phyloP scores from a whole-genome alignment of 2,888 invertebrate genomes.

The Drosophila neutralis region DNA sequence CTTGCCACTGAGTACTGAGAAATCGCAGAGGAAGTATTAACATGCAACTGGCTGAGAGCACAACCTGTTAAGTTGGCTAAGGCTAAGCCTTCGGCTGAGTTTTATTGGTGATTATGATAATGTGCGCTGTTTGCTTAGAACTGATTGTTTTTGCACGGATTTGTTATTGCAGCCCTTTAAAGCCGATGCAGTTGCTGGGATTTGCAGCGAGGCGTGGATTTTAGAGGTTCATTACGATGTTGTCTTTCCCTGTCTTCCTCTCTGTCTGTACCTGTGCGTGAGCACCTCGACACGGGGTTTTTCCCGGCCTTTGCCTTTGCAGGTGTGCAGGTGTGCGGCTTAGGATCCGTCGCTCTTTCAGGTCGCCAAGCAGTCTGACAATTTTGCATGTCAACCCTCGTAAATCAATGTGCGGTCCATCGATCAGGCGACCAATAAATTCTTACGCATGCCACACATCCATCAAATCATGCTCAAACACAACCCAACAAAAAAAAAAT shows the following conservation, averaged over 20 bases:
- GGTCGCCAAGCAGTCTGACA: constrained; percentile 70
- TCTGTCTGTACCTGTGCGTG: constrained; percentile 31
- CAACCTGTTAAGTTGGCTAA: constrained; percentile 58
- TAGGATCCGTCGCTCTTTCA: constrained; percentile 20
- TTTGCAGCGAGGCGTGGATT: constrained; percentile 77
- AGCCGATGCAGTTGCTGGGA: constrained; percentile 37
- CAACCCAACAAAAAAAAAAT: not conserved
- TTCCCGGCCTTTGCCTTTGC: constrained; percentile 37
- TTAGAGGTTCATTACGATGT: constrained; percentile 77
- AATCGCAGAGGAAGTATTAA: constrained; percentile 47
- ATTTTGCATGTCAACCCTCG: constrained; percentile 65
- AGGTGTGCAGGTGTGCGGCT: constrained; percentile 62
- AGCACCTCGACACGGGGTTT: constrained; percentile 46
- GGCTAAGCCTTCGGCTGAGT: constrained; percentile 52
- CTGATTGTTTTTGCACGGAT: constrained; percentile 54
- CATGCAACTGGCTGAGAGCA: constrained; percentile 14
- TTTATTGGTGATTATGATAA: constrained; percentile 81
- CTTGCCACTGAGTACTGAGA: constrained; percentile 44
- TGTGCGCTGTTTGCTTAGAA: constrained; percentile 54
- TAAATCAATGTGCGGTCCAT: constrained; percentile 71
- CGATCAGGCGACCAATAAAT: constrained; percentile 72
- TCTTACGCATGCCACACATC: constrained; percentile 81
- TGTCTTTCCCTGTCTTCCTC: not conserved
- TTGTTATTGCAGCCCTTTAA: constrained; percentile 67
- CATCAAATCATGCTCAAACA: constrained; percentile 53